Percentiles rank a stretch among this genome's conserved stretches.
phyloP scores from a whole-genome alignment of 1,140 invertebrate genomes.

The Ostrea denselamellosa region DNA sequence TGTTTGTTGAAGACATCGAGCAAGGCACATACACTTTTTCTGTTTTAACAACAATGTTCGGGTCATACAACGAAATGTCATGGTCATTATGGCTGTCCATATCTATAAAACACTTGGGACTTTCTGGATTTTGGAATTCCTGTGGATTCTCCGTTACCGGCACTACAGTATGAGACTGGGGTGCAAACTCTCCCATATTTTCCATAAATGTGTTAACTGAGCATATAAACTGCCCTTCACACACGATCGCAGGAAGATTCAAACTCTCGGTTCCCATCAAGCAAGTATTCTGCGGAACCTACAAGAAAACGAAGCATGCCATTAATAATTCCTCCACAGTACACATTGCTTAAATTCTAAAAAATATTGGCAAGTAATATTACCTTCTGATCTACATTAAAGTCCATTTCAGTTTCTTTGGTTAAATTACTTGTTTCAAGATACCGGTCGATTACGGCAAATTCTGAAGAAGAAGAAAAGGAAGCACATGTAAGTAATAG shows the following conservation, averaged over 20 bases:
- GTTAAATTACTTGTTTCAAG: conserved; percentile 4
- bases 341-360: neutral
- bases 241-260: neutral
- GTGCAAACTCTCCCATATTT: conserved; percentile 27
- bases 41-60: conserved; percentile 12
- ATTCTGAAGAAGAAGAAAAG: conserved; percentile 10
- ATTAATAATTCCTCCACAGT: neutral
- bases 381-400: conserved; percentile 28
- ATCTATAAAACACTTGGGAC: conserved; percentile 18
- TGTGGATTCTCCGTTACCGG: neutral
- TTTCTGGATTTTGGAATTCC: conserved; percentile 23
- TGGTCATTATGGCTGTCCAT: conserved; percentile 26
- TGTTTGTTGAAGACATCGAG: conserved; percentile 12
- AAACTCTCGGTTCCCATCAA: neutral
- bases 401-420: neutral
- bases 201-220: neutral
- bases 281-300: neutral
- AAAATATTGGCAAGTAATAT: neutral
- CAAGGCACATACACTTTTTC: conserved; percentile 2
- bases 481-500: neutral
- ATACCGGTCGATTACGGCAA: neutral
- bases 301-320: neutral
- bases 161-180: neutral
- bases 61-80: neutral
- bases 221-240: conserved; percentile 6